phyloP scores from a whole-genome alignment of 2,888 invertebrate genomes.

The Himalopsyche tibetana region DNA sequence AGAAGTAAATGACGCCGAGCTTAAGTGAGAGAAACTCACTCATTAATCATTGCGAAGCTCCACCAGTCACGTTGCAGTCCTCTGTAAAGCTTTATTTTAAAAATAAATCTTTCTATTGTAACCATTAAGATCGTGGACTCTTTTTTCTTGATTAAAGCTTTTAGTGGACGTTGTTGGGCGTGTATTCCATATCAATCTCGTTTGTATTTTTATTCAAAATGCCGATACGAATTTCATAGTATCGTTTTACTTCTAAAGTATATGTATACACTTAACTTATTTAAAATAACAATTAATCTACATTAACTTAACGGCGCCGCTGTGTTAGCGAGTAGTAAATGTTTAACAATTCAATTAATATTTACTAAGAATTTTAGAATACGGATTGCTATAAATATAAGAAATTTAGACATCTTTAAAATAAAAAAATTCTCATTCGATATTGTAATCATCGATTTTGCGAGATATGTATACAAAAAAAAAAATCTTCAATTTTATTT shows the following conservation, averaged over 20 bases:
- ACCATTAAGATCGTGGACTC: conserved; percentile 37
- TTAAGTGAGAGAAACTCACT: conserved; percentile 33
- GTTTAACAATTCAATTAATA: too few relatives aligned
- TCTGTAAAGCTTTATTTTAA: conserved; percentile 35
- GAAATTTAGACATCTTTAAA: too few relatives aligned
- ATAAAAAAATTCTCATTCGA: too few relatives aligned
- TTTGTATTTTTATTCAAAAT: conserved; percentile 1
- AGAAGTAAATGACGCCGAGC: conserved; percentile 32
- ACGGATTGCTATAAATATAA: too few relatives aligned
- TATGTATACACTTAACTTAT: neutral
- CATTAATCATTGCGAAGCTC: conserved; percentile 40
- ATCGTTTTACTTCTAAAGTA: neutral
- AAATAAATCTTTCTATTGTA: conserved; percentile 41
- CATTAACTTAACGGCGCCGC: too few relatives aligned
- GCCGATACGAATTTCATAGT: neutral
- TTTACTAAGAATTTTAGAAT: too few relatives aligned
- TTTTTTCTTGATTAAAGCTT: conserved; percentile 39
- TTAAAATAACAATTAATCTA: too few relatives aligned
- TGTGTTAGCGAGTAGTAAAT: too few relatives aligned
- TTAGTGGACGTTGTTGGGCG: conserved; percentile 39
- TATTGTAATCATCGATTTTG: too few relatives aligned
- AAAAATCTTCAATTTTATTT: too few relatives aligned
- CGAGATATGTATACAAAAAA: too few relatives aligned
- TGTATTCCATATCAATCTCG: conserved; percentile 19
- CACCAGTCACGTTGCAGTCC: conserved; percentile 31